phyloP scores from a whole-genome alignment of 2,797 vertebrate species.

The Australoheros facetus region DNA sequence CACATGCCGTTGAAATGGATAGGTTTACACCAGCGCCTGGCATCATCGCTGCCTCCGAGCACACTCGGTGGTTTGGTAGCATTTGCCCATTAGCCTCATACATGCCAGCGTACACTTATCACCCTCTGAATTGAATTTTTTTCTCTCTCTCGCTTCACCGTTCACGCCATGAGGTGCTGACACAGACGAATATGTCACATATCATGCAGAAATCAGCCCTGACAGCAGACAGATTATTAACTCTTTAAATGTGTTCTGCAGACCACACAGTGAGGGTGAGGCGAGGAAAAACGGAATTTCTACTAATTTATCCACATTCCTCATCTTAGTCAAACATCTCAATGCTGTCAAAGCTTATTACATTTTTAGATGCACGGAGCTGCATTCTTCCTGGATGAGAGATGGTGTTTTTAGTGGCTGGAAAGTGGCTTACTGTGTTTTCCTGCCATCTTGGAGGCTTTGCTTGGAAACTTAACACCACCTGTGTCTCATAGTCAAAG shows the following conservation, averaged over 20 bases:
- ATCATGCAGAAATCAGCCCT: slow-evolving; percentile 25
- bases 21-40: slow-evolving; percentile 54
- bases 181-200: slow-evolving; percentile 27
- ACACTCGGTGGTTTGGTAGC: slow-evolving; percentile 60
- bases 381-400: slow-evolving; percentile 68
- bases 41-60: slow-evolving; percentile 49
- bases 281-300: slow-evolving; percentile 12
- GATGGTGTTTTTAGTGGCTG: slow-evolving; percentile 65
- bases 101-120: slow-evolving; percentile 57
- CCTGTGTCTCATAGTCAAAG: slow-evolving; percentile 62
- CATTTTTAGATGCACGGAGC: slow-evolving; percentile 46
- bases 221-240: slow-evolving; percentile 38
- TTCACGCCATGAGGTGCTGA: slow-evolving; percentile 44
- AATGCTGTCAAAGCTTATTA: slow-evolving; percentile 65
- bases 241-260: slow-evolving; percentile 41
- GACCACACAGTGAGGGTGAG: slow-evolving; percentile 13
- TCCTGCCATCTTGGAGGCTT: slow-evolving; percentile 61
- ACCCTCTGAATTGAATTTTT: slow-evolving; percentile 24
- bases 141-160: slow-evolving; percentile 4
- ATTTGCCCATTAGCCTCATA: slow-evolving; percentile 30
- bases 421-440: slow-evolving; percentile 55
- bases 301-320: slow-evolving; percentile 35
- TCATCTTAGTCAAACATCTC: slow-evolving; percentile 40
- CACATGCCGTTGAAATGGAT: slow-evolving; percentile 61
- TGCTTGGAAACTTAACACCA: slow-evolving; percentile 57